phyloP scores from a whole-genome alignment of 2,113 vertebrate genomes.

The Pangasianodon hypophthalmus region DNA sequence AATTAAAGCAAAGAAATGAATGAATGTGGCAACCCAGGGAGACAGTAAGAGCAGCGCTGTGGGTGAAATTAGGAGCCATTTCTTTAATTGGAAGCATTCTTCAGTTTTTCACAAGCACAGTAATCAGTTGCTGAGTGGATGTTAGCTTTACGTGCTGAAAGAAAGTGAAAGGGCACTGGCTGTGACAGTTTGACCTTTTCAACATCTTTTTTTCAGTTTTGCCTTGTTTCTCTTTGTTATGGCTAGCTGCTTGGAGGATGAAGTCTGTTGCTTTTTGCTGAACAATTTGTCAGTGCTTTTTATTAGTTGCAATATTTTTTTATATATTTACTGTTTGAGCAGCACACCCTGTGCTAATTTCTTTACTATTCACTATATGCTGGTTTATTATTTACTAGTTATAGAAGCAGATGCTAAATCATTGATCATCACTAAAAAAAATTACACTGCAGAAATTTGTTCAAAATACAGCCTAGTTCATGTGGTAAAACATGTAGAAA shows the following conservation, averaged over 20 bases:
- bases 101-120: slow-evolving; percentile 42
- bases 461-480: not conserved
- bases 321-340: not conserved
- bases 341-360: not conserved
- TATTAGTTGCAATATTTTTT: not conserved
- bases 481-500: not conserved
- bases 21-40: slow-evolving; percentile 4
- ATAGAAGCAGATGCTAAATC: not conserved
- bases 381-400: not conserved
- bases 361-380: not conserved
- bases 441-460: not conserved
- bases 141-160: slow-evolving; percentile 37
- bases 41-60: not conserved
- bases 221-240: slow-evolving; percentile 8
- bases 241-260: not conserved
- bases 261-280: slow-evolving; percentile 10
- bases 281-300: slow-evolving; percentile 8
- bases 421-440: not conserved
- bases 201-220: slow-evolving; percentile 27
- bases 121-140: slow-evolving; percentile 36
- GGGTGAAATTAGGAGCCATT: slow-evolving; percentile 24
- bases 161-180: slow-evolving; percentile 47
- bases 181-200: slow-evolving; percentile 51
- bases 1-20: not conserved
- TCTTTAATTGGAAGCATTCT: slow-evolving; percentile 48